Base-by-base conservation (phyloP, 2,797 vertebrate species). In the Danio choprae region DNA sequence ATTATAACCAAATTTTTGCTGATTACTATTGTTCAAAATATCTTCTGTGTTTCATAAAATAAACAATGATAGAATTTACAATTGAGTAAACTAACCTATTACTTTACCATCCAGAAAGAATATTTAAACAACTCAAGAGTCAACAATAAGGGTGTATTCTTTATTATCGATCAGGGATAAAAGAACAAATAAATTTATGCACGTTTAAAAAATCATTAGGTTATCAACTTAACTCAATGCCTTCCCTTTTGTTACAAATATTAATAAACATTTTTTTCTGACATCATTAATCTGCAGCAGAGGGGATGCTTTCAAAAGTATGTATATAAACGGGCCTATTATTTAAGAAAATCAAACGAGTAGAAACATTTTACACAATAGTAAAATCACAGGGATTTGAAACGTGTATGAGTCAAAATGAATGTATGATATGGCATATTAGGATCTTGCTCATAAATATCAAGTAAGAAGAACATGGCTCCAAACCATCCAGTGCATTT, bases 401-500 rank as follows among this genome's bases (percentile, higher is more conserved):
- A 53, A 71, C 44, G 56, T 11, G 20, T 69, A 68, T 18, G 44
- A 46, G 51, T 78, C 36, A 68, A 55, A 77, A 64, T 56, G 15
- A 55, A 64, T 50, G 36, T 68, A 62, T 78, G n/a, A 55, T 69
- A 79, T 20, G 64, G 43, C 51, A 70, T 53, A 50, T 68, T 44
- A 53, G 68, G 43, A 59, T 74, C n/a, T 74, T 44, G 74, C 16
- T 64, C 71, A 64, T 77, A 15, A 77, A 73, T 65, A 59, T 29
- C 29, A 29, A 29, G 29, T 29, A 29, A 29, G 29, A 29, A 69
- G 62, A 62, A 74, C 46, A 68, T 64, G 18, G 59, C 36, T 50
- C 56, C 18, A 48, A 72, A 65, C 62, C 69, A 82, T 65, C 73
- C 58, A 84, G 60, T 80, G 74, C 56, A 79, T 69, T 53, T 70